Base-by-base conservation (phyloP, 2,888 invertebrate species). In the Tetranychus truncatus region DNA sequence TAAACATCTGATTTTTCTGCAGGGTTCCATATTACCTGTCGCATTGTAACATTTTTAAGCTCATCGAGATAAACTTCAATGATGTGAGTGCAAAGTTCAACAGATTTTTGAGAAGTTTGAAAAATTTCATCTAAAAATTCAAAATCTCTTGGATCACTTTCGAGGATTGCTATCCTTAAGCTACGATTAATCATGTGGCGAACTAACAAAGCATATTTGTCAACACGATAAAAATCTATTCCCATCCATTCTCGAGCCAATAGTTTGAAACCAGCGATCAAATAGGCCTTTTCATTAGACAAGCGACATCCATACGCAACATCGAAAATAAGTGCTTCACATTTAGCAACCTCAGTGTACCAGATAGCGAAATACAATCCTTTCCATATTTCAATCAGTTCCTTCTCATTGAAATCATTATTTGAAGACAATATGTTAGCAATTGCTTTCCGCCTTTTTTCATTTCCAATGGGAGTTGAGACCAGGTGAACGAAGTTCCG, bases 261-360 rank as follows among this genome's bases (percentile, higher is more conserved):
- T 11, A 73, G 7, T 69, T 75, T 67, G 71, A 77, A 77, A 20
- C 77, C 77, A 34, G 74, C 45, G 44, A 76, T 45, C 45, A 77
- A n/a, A 34, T 73, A 73, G 9, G 18, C 45, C 15, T 20, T 34
- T n/a, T 15, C 66, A 44, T 73, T 66, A 1, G 74, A 6, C 1
- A 55, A 66, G 34, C 74, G 34, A 8, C 75, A 71, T 18, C 21
- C 3, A 21, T 15, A 24, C 9, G 65, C 76, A 11, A 77, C 75
- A 6, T 45, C 65, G 20, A 20, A 18, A 24, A 77, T 75, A 55
- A 77, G 34, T n/a, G 74, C 55, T 66, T 77, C 75, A 45, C 77
- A 75, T 72, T 77, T 76, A 18, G 45, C 24, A 77, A 77, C 75
- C 45, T 77, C 77, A 20, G 74, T 66, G 45, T 77, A 77, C 77